These are phyloP conservation scores for Thumatha senex DNA, from an alignment of 2,888 invertebrate species.

Conservation along the genomic window DNA sequence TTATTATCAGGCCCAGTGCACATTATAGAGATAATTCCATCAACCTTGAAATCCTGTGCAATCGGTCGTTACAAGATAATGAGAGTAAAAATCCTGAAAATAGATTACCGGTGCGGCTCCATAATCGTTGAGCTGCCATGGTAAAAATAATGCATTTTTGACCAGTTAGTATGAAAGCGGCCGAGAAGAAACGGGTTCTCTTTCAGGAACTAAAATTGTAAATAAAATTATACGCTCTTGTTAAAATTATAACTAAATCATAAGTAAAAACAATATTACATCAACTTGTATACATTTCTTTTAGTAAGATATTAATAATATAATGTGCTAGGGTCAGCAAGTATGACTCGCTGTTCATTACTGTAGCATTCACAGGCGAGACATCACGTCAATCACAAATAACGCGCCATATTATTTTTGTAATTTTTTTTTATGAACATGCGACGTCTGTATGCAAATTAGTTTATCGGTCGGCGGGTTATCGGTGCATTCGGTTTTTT, in stretches of 20 bases:
- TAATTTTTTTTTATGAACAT: constrained; percentile 38
- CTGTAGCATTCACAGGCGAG: constrained; percentile 41
- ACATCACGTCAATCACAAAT: constrained; percentile 45
- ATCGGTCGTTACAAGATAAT: constrained; percentile 7
- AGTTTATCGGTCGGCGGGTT: constrained; percentile 62
- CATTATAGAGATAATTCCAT: too few relatives aligned
- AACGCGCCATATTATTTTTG: constrained; percentile 41
- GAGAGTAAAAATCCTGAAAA: constrained; percentile 2
- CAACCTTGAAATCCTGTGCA: neutral
- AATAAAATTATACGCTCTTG: neutral
- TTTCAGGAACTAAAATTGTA: neutral
- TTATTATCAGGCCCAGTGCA: too few relatives aligned
- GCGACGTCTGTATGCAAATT: constrained; percentile 54
- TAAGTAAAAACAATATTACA: constrained; percentile 19
- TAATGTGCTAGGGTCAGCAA: constrained; percentile 42
- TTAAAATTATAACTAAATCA: constrained; percentile 8
- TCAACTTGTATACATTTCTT: constrained; percentile 19
- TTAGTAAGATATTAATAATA: constrained; percentile 30
- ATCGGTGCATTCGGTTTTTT: constrained; percentile 62
- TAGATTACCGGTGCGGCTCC: neutral
- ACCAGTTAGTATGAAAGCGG: constrained; percentile 18
- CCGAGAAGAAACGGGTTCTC: constrained; percentile 19
- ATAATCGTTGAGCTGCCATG: neutral
- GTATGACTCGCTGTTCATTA: constrained; percentile 30
- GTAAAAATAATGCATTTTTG: constrained; percentile 23